Percentiles rank a stretch among this genome's conserved stretches.
Conservation (phyloP, 2,888 invertebrate species). For the Diplazon laetatorius region DNA sequence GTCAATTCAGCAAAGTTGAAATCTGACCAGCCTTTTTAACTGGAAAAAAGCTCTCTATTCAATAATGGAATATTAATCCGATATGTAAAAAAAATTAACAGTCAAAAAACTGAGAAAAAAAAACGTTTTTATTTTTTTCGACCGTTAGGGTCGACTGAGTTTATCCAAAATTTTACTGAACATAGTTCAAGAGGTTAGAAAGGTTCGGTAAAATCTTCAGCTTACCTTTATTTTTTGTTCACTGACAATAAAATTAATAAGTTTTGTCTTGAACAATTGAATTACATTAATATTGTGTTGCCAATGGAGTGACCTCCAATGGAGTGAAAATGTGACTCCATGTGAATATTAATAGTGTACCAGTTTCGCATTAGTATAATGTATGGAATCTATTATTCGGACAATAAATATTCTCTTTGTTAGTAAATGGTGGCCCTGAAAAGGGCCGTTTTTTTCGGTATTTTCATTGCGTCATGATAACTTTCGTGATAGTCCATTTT, state of each 20-base stretch:
- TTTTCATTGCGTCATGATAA: too few species aligned
- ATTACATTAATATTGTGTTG: constrained; percentile 15
- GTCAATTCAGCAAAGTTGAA: not conserved
- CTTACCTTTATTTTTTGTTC: constrained; percentile 6
- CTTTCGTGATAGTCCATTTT: too few species aligned
- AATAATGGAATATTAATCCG: not conserved
- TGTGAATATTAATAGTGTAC: constrained; percentile 12
- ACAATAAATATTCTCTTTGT: too few species aligned
- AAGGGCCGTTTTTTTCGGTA: too few species aligned
- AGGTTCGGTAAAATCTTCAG: constrained; percentile 6
- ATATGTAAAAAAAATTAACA: not conserved
- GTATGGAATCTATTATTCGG: too few species aligned
- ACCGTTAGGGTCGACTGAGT: constrained; percentile 25
- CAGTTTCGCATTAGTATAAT: too few species aligned
- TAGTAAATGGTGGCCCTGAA: too few species aligned
- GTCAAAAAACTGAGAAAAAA: not conserved
- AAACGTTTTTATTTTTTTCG: constrained; percentile 5
- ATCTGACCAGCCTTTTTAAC: constrained; percentile 5
- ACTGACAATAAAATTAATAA: not conserved
- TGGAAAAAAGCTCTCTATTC: not conserved
- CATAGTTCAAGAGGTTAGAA: constrained; percentile 12
- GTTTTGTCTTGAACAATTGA: constrained; percentile 14
- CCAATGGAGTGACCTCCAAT: not conserved
- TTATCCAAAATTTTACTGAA: constrained; percentile 23
- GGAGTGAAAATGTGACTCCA: constrained; percentile 16